phyloP scores from a whole-genome alignment of 1,140 invertebrate species.

The Drosophila sulfurigaster region DNA sequence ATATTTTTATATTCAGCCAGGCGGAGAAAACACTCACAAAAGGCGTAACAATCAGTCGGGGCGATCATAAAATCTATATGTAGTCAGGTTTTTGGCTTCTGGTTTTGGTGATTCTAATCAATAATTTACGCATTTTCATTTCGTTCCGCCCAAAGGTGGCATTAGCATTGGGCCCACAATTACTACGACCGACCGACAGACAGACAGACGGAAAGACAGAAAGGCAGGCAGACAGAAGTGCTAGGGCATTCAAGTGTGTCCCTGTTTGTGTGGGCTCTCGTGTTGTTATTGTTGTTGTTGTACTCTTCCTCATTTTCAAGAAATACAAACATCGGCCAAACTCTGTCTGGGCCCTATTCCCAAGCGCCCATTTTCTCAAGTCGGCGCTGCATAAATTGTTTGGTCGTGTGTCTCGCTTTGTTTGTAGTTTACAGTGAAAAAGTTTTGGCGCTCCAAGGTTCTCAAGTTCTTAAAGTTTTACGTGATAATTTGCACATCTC shows the following conservation, averaged over 20 bases:
- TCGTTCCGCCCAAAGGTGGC: slow-evolving; percentile 68
- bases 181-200: slow-evolving; percentile 36
- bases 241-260: slow-evolving; percentile 72
- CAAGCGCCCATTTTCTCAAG: slow-evolving; percentile 61
- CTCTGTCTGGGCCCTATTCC: slow-evolving; percentile 55
- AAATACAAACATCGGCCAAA: slow-evolving; percentile 13
- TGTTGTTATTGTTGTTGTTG: background rate
- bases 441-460: slow-evolving; percentile 30
- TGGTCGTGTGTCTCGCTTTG: slow-evolving; percentile 24
- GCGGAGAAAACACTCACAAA: slow-evolving; percentile 48
- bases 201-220: background rate
- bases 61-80: slow-evolving; percentile 67
- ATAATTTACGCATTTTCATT: slow-evolving; percentile 84
- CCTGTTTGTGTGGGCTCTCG: slow-evolving; percentile 12
- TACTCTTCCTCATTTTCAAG: slow-evolving; percentile 31
- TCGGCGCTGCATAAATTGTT: slow-evolving; percentile 70
- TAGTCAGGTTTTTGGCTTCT: slow-evolving; percentile 37
- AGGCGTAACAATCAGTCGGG: slow-evolving; percentile 70
- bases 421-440: slow-evolving; percentile 57
- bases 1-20: slow-evolving; percentile 59
- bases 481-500: slow-evolving; percentile 69
- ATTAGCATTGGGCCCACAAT: slow-evolving; percentile 77
- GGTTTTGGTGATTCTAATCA: slow-evolving; percentile 78
- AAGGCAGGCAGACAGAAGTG: slow-evolving; percentile 56
- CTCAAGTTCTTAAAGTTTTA: slow-evolving; percentile 36